phyloP scores from a whole-genome alignment of 2,113 vertebrate genomes.

The Lophochroa leadbeateri region DNA sequence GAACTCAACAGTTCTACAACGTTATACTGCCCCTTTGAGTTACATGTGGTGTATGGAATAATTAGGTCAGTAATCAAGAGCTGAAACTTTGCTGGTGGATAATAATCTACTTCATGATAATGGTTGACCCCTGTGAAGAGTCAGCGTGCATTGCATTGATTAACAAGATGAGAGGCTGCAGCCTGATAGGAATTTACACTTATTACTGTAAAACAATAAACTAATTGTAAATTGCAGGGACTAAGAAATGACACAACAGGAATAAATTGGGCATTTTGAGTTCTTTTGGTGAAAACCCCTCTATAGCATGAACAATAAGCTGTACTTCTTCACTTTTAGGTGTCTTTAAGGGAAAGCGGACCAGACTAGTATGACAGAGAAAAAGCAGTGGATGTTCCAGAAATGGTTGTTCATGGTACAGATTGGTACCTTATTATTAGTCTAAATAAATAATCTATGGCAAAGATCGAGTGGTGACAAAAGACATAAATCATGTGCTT shows the following conservation, averaged over 20 bases:
- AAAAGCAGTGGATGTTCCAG: neutral
- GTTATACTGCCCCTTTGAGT: neutral
- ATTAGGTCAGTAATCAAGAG: conserved; percentile 16
- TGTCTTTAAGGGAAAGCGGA: neutral
- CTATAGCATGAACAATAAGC: neutral
- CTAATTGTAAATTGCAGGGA: neutral
- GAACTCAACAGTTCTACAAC: neutral
- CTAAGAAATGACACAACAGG: neutral
- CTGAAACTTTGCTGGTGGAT: neutral
- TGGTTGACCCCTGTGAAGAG: neutral
- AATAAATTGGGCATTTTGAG: neutral
- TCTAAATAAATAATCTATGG: neutral
- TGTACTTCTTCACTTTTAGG: neutral
- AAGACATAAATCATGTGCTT: neutral
- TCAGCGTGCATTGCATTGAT: neutral
- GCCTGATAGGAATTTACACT: neutral
- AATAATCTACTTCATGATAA: conserved; percentile 2
- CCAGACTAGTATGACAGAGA: neutral
- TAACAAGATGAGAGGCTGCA: neutral
- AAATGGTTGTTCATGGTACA: neutral
- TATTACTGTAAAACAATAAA: neutral
- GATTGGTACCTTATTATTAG: neutral
- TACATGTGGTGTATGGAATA: neutral
- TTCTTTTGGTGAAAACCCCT: neutral
- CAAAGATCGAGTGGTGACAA: neutral